Conservation (phyloP, 2,888 invertebrate genomes). For the Dascillus cervinus region DNA sequence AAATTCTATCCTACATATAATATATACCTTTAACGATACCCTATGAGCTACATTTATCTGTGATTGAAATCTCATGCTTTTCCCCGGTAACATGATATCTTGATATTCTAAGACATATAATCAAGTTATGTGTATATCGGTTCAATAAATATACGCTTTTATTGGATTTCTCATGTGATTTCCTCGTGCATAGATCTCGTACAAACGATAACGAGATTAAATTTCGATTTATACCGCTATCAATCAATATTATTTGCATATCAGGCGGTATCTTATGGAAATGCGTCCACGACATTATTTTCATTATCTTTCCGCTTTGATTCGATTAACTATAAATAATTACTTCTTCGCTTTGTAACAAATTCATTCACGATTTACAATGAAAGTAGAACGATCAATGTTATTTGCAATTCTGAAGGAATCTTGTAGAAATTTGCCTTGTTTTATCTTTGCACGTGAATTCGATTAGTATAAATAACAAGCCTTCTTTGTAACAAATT, state of each 20-base stretch:
- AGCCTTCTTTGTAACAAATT: too few relatives aligned
- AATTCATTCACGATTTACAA: too few relatives aligned
- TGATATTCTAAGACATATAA: conserved; percentile 21
- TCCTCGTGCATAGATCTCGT: conserved; percentile 8
- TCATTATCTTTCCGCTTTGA: too few relatives aligned
- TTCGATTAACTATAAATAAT: too few relatives aligned
- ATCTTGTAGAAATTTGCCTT: too few relatives aligned
- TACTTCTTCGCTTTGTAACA: too few relatives aligned
- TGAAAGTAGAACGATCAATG: too few relatives aligned
- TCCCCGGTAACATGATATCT: conserved; percentile 25
- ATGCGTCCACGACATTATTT: too few relatives aligned
- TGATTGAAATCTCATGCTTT: conserved; percentile 25
- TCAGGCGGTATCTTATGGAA: too few relatives aligned
- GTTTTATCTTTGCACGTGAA: too few relatives aligned
- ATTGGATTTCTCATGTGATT: conserved; percentile 14
- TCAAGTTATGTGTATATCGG: conserved; percentile 19
- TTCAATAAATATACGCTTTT: conserved; percentile 18
- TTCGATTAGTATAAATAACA: too few relatives aligned
- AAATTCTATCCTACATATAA: conserved; percentile 13
- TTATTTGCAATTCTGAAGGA: too few relatives aligned
- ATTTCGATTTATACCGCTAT: conserved; percentile 4
- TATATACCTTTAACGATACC: conserved; percentile 15
- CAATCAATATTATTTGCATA: background rate
- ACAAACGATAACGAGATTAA: conserved; percentile 10
- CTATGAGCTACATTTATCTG: conserved; percentile 19